Evolutionary conservation across 2,797 vertebrate species (phyloP).

Genomic region (Acanthiza pusilla): DNA sequence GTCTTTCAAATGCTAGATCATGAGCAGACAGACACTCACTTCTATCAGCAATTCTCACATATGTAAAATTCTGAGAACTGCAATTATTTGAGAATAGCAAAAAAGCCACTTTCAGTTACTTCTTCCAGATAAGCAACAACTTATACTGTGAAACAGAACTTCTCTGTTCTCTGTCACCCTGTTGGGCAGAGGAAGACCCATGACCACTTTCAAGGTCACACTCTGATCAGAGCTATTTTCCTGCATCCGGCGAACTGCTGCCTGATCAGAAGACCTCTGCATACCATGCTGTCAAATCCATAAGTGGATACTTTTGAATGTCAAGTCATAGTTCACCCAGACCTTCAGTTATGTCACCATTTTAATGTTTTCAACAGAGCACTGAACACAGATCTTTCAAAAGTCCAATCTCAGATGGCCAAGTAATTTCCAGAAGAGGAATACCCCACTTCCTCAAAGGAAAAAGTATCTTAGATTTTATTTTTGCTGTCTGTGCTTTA

Average conservation of each 20-base stretch:
- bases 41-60: neutral
- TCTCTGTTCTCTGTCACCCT: neutral
- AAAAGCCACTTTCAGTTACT: neutral
- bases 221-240: slow-evolving; percentile 3
- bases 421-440: neutral
- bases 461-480: neutral
- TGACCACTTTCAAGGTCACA: slow-evolving; percentile 41
- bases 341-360: neutral
- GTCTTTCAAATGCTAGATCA: neutral
- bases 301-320: neutral
- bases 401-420: neutral
- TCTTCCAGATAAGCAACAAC: neutral
- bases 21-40: neutral
- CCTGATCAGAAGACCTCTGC: slow-evolving; percentile 32
- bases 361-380: neutral
- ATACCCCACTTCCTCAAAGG: accelerated
- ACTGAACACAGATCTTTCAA: neutral
- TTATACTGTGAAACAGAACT: slow-evolving; percentile 24
- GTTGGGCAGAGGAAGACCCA: neutral
- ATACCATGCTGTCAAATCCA: neutral
- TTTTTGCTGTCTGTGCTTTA: neutral
- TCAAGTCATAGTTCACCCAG: neutral
- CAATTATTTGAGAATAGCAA: neutral
- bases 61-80: neutral
- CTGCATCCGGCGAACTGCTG: slow-evolving; percentile 12